Evolutionary conservation across 1,140 invertebrate genomes (phyloP).

Genomic region (Drosophila sp.): DNA sequence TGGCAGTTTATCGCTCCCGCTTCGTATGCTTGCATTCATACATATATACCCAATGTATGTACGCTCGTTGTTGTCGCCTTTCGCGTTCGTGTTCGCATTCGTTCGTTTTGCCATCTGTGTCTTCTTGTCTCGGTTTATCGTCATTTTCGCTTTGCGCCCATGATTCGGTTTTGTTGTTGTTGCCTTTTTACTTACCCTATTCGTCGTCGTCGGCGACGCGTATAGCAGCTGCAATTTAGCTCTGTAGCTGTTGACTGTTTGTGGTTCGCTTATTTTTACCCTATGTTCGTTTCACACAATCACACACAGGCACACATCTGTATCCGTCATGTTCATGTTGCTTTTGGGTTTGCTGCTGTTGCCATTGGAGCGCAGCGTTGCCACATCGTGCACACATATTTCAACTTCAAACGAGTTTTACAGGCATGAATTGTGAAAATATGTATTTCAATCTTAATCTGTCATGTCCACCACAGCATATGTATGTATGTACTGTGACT

Average conservation of each 20-base stretch:
- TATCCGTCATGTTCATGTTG: conserved; percentile 52
- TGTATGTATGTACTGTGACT: conserved; percentile 2
- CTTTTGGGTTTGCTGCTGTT: conserved; percentile 10
- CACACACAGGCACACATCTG: conserved; percentile 34
- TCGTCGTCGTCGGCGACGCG: conserved; percentile 60
- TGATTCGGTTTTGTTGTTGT: conserved; percentile 61
- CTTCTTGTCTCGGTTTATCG: conserved; percentile 56
- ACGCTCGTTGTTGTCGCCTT: conserved; percentile 41
- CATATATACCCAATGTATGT: conserved; percentile 27
- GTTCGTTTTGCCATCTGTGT: conserved; percentile 59
- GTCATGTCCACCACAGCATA: conserved; percentile 20
- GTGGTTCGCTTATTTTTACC: conserved; percentile 76
- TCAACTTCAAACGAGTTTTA: conserved; percentile 55
- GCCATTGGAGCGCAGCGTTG: conserved; percentile 36
- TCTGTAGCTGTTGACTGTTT: conserved; percentile 62
- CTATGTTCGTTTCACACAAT: conserved; percentile 48
- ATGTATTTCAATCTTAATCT: conserved; percentile 34
- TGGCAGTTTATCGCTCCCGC: conserved; percentile 48
- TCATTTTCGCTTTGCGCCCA: conserved; percentile 53
- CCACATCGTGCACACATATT: conserved; percentile 34
- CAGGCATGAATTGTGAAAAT: conserved; percentile 26
- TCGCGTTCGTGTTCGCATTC: conserved; percentile 52
- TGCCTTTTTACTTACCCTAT: conserved; percentile 67
- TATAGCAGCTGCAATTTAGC: conserved; percentile 77
- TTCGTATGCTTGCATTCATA: conserved; percentile 46